phyloP scores from a whole-genome alignment of 2,888 invertebrate species.

The Rugalucina vietnamica region DNA sequence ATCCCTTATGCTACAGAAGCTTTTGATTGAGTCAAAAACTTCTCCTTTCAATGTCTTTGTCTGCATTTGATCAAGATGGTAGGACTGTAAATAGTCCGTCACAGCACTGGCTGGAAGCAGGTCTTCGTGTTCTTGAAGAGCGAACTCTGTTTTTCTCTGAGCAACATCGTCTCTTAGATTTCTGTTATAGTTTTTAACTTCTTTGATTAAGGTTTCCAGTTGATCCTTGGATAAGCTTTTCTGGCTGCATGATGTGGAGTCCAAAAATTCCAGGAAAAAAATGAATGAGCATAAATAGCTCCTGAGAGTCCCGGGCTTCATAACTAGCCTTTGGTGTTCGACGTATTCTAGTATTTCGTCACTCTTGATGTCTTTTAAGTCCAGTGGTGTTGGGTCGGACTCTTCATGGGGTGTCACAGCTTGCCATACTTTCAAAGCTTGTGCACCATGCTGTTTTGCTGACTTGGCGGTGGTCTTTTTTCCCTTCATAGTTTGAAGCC shows the following conservation, averaged over 20 bases:
- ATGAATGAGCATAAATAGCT: background rate
- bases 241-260: background rate
- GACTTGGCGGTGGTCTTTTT: background rate
- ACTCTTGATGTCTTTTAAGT: background rate
- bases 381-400: background rate
- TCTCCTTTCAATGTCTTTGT: background rate
- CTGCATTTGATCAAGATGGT: background rate
- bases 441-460: background rate
- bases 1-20: background rate
- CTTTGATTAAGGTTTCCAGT: background rate
- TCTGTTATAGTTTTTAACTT: background rate
- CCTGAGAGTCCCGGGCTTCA: background rate
- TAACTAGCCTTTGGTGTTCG: background rate
- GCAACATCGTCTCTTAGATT: background rate
- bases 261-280: background rate
- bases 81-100: background rate
- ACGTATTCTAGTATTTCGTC: background rate
- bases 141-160: background rate
- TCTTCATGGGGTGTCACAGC: background rate
- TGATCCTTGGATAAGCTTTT: background rate
- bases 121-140: background rate
- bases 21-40: background rate
- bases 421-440: background rate
- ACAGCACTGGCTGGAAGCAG: background rate
- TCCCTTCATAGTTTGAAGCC: background rate